Evolutionary conservation across 2,797 vertebrate genomes (phyloP).

Genomic region (Molothrus ater): DNA sequence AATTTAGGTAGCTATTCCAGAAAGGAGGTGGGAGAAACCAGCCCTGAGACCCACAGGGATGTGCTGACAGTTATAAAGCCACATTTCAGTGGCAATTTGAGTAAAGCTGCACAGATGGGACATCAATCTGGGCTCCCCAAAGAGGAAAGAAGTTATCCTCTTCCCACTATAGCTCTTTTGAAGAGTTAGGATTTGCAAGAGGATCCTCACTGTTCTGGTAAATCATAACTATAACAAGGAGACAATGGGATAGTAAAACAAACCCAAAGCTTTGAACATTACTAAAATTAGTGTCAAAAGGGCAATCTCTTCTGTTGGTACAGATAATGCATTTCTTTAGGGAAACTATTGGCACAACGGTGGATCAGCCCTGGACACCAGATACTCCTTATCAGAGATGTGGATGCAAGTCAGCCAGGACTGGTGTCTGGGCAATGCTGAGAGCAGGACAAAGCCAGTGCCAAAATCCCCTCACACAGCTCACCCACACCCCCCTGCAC

Average conservation of each 20-base stretch:
- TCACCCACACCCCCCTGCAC: fast-evolving
- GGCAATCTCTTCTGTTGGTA: fast-evolving
- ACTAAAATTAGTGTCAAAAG: neutral
- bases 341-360: neutral
- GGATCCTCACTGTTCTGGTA: neutral
- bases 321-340: neutral
- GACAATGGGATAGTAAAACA: neutral
- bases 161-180: neutral
- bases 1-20: neutral
- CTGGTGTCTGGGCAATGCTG: neutral
- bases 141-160: neutral
- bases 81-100: neutral
- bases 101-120: neutral
- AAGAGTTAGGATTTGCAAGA: neutral
- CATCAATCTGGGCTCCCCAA: neutral
- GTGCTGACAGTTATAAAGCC: neutral
- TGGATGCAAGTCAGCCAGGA: neutral
- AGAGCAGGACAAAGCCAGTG: neutral
- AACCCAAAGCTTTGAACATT: neutral
- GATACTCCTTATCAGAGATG: neutral
- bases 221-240: neutral
- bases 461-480: neutral
- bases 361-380: neutral
- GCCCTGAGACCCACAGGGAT: neutral
- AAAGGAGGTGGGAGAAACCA: neutral